phyloP scores from a whole-genome alignment of 2,797 vertebrate genomes.

The Enteromius viviparus region DNA sequence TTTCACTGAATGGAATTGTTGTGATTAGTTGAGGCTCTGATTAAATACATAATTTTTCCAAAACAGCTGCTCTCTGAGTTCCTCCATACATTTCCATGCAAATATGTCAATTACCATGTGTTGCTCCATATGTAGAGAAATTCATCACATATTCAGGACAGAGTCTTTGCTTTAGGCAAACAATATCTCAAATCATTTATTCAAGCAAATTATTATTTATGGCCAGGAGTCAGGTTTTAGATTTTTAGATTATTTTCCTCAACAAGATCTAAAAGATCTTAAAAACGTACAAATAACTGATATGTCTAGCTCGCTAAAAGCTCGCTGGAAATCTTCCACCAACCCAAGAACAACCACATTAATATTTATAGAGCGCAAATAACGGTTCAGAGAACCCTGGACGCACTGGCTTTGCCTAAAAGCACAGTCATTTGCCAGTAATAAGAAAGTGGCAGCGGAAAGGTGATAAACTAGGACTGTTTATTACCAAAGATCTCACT shows the following conservation, averaged over 20 bases:
- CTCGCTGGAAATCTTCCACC: slow-evolving; percentile 40
- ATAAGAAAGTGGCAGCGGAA: not conserved
- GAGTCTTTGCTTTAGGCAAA: slow-evolving; percentile 46
- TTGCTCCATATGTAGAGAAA: slow-evolving; percentile 18
- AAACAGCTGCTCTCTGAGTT: not conserved
- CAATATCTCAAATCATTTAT: slow-evolving; percentile 51
- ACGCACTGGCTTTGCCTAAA: slow-evolving; percentile 12
- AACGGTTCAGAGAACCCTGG: slow-evolving; percentile 33
- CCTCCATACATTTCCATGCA: not conserved
- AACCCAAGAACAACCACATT: slow-evolving; percentile 45
- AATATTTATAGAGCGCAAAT: slow-evolving; percentile 54
- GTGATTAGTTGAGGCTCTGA: not conserved
- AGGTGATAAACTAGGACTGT: slow-evolving; percentile 18
- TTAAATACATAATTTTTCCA: not conserved
- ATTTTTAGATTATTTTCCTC: slow-evolving; percentile 14
- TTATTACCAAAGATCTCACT: slow-evolving; percentile 2
- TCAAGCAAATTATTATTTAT: slow-evolving; percentile 41
- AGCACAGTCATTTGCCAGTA: not conserved
- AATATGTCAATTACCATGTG: slow-evolving; percentile 11
- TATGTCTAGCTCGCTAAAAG: slow-evolving; percentile 30
- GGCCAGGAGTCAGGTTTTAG: slow-evolving; percentile 45
- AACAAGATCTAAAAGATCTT: slow-evolving; percentile 42
- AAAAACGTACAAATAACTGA: slow-evolving; percentile 16
- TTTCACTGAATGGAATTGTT: not conserved
- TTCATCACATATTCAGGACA: slow-evolving; percentile 13